A percentile compares a stretch with the other conserved stretches of the same genome.
Conservation (phyloP, 1,140 invertebrate genomes). For the Antheraea mylitta region DNA sequence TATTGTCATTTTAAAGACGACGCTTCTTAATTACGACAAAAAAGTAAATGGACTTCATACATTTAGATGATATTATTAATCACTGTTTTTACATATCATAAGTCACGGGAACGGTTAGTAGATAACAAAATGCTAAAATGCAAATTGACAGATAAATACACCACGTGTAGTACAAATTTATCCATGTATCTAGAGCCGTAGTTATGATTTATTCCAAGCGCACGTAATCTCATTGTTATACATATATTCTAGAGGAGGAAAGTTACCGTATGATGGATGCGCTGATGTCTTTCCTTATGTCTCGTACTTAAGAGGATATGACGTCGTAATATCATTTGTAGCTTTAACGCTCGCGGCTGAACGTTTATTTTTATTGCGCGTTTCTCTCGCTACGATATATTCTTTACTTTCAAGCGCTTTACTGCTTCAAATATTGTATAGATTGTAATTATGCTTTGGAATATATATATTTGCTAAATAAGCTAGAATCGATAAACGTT, state of each 20-base stretch:
- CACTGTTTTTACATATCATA: too few relatives aligned
- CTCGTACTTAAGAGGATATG: conserved; percentile 7
- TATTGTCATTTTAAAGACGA: too few relatives aligned
- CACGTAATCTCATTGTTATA: background rate
- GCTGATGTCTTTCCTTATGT: conserved; percentile 11
- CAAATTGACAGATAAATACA: too few relatives aligned
- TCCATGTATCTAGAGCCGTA: background rate
- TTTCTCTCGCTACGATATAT: background rate
- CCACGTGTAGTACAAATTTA: too few relatives aligned
- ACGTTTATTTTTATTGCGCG: conserved; percentile 10
- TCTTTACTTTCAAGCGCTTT: background rate
- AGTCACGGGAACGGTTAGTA: too few relatives aligned
- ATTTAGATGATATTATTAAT: too few relatives aligned
- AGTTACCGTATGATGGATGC: conserved; percentile 12
- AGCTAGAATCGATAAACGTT: too few relatives aligned
- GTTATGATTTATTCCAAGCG: background rate
- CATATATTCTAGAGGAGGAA: background rate
- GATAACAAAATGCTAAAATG: too few relatives aligned
- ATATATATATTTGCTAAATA: background rate
- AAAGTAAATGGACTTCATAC: too few relatives aligned
- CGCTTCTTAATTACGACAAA: too few relatives aligned
- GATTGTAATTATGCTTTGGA: background rate
- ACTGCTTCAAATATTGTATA: background rate
- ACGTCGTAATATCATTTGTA: conserved; percentile 15
- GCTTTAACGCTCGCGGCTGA: conserved; percentile 7